These are phyloP conservation scores for Menidia beryllina DNA, from an alignment of 2,113 vertebrate species.

Conservation along the genomic window DNA sequence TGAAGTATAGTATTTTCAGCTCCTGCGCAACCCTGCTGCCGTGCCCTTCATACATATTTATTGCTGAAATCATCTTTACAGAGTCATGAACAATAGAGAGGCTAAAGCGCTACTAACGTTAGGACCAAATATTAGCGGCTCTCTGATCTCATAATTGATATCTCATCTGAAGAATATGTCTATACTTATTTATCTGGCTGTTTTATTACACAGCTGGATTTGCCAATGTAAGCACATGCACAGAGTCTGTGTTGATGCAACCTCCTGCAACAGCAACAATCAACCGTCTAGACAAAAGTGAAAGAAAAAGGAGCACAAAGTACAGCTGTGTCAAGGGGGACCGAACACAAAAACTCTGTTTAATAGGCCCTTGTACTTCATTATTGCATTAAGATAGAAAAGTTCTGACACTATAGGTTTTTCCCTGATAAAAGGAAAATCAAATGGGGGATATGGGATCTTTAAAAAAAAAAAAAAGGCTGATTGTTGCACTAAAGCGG, in stretches of 20 bases:
- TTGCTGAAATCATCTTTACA: too few relatives aligned
- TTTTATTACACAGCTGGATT: not conserved
- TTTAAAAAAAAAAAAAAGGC: not conserved
- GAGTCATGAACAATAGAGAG: too few relatives aligned
- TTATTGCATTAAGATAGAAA: not conserved
- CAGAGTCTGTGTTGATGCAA: constrained; percentile 60
- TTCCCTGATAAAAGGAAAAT: not conserved
- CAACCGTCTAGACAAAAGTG: constrained; percentile 39
- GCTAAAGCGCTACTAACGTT: too few relatives aligned
- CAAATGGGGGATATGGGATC: not conserved
- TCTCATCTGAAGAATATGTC: not conserved
- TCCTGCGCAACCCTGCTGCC: too few relatives aligned
- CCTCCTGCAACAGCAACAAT: constrained; percentile 53
- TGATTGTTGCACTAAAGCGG: not conserved
- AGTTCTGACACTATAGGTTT: not conserved
- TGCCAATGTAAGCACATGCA: constrained; percentile 1
- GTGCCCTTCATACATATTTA: too few relatives aligned
- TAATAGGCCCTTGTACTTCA: not conserved
- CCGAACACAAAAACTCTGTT: not conserved
- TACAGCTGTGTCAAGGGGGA: constrained; percentile 6
- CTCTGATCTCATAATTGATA: not conserved
- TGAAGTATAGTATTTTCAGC: too few relatives aligned
- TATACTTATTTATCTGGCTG: not conserved
- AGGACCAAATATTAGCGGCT: not conserved
- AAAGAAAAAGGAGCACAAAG: constrained; percentile 31